A percentile compares a stretch with the other conserved stretches of the same genome.
Evolutionary conservation across 2,113 vertebrate genomes (phyloP).

Genomic region (Thryonomys swinderianus): DNA sequence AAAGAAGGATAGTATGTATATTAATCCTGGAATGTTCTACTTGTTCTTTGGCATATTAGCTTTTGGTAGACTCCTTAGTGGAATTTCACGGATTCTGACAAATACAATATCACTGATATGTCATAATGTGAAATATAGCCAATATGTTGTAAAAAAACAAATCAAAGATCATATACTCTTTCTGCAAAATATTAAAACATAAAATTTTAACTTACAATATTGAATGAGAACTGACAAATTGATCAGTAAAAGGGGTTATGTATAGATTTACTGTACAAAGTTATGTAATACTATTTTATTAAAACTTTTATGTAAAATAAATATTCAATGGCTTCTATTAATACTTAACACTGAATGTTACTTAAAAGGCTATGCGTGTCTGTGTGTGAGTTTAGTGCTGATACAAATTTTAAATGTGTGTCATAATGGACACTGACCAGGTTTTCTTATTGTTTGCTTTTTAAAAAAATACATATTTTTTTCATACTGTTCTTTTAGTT

Average conservation of each 20-base stretch:
- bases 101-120: background rate
- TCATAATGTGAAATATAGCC: background rate
- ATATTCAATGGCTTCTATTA: background rate
- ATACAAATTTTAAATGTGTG: background rate
- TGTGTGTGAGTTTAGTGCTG: background rate
- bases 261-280: background rate
- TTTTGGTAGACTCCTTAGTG: background rate
- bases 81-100: background rate
- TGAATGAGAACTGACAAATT: background rate
- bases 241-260: background rate
- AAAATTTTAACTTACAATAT: background rate
- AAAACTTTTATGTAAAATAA: conserved; percentile 12
- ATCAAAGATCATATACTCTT: background rate
- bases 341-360: background rate
- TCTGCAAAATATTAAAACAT: background rate
- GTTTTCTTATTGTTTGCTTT: background rate
- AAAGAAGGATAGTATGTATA: background rate
- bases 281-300: background rate
- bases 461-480: background rate
- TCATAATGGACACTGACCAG: background rate
- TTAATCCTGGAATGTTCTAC: background rate
- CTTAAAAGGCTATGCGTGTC: background rate
- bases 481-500: conserved; percentile 83
- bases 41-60: background rate
- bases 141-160: background rate